Conservation (phyloP, 1,140 invertebrate species). For the Saccostrea cuccullata region DNA sequence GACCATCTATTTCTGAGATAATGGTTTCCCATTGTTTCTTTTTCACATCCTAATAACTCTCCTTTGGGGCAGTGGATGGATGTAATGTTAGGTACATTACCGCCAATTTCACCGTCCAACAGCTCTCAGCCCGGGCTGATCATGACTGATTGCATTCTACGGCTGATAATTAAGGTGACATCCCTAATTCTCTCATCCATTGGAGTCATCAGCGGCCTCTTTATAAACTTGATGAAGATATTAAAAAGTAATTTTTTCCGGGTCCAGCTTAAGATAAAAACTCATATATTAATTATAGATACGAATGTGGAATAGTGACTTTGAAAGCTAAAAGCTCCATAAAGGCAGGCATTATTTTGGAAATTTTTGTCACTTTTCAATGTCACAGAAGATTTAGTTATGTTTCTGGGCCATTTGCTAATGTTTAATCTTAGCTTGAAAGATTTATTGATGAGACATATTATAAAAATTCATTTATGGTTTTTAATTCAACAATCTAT, state of each 20-base stretch:
- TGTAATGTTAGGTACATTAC: conserved; percentile 17
- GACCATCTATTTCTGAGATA: not conserved
- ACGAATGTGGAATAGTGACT: too few species aligned
- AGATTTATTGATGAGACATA: too few species aligned
- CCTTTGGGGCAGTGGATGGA: not conserved
- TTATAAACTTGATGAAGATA: not conserved
- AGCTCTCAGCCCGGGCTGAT: not conserved
- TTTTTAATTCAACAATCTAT: too few species aligned
- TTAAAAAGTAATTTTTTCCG: conserved; percentile 1
- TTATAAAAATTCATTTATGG: too few species aligned
- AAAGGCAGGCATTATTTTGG: too few species aligned
- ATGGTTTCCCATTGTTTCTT: conserved; percentile 27
- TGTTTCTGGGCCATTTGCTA: too few species aligned
- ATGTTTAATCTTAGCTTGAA: too few species aligned
- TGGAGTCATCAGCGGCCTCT: not conserved
- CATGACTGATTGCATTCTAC: conserved; percentile 1
- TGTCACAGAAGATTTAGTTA: too few species aligned
- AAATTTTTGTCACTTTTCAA: too few species aligned
- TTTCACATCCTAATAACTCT: conserved; percentile 10
- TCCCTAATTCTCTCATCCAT: not conserved
- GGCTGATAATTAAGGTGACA: conserved; percentile 11
- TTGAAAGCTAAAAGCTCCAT: too few species aligned
- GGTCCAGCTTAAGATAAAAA: too few species aligned
- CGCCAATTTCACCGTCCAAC: not conserved
- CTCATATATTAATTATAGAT: too few species aligned